Evolutionary conservation across 2,888 invertebrate species (phyloP), one percentile per base, ranked within the genome.

Genomic region (Notodonta ziczac): DNA sequence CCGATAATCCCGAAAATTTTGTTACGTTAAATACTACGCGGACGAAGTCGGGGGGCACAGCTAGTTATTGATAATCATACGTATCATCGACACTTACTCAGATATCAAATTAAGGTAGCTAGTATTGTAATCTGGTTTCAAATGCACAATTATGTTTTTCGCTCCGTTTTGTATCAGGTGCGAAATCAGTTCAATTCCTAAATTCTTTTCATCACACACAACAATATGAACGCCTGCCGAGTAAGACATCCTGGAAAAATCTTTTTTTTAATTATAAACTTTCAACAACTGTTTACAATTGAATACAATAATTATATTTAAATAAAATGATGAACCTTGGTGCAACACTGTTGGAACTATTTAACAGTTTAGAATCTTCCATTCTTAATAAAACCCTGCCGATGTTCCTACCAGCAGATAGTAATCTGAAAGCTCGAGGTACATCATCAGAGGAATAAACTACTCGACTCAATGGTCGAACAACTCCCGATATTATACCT

Each of bases 391-490:
- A 58, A 16, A 84, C 82, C 60, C 78, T 77, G 0, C 85, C 86
- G 12, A 75, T 67, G 74, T 97, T 97, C 80, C 96, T 97, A 44
- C 97, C 95, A 0, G 91, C 85, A 0, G 94, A 90, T 88, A 96
- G 90, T 0, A 91, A 90, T 63, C 78, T 90, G 80, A 97, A 97
- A 0, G 97, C 97, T 62, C 93, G 90, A 77, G 96, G 96, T 0
- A 96, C 85, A 74, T 97, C 94, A 60, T 95, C 89, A 14, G 89
- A 91, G 6, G 90, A 81, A 79, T 97, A 98, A 6, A 96, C 90
- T 0, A 95, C 95, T 24, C 95, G 90, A 5, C 89, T 90, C 0
- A 98, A 88, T 0, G 98, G 97, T 75, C 94, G 94, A 0, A 98
- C 95, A 4, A 94, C 94, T 3, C 96, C 97, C 16, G 80, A 89